Evolutionary conservation across 1,140 invertebrate genomes (phyloP).

Genomic region (Drosophila mauritiana): DNA sequence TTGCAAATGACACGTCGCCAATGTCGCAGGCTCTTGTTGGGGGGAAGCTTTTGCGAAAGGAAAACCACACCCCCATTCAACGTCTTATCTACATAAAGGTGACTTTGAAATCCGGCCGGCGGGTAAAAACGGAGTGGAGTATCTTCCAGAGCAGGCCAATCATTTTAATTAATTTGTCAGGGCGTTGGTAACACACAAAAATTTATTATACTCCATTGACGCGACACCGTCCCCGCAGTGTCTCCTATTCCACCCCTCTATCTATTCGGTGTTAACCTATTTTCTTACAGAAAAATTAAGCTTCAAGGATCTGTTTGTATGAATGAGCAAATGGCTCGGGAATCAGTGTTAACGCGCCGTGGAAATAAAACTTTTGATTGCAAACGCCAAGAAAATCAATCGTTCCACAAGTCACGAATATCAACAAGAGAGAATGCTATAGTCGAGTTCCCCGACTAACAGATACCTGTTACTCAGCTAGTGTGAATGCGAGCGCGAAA

Average conservation of each 20-base stretch:
- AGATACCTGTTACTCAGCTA: no score
- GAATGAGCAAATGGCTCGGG: conserved; percentile 34
- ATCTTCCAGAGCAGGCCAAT: conserved; percentile 72
- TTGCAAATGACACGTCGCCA: conserved; percentile 81
- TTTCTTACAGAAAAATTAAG: conserved; percentile 65
- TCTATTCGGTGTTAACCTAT: conserved; percentile 10
- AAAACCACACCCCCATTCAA: conserved; percentile 1
- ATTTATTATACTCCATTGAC: conserved; percentile 81
- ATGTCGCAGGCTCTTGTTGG: conserved; percentile 25
- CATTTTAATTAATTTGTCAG: conserved; percentile 85
- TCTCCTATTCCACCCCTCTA: not conserved
- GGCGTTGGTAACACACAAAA: conserved; percentile 83
- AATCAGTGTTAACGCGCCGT: conserved; percentile 76
- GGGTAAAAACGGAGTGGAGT: conserved; percentile 4
- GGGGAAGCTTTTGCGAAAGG: not conserved
- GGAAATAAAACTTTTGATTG: conserved; percentile 79
- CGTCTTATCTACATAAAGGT: conserved; percentile 72
- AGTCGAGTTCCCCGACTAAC: no score
- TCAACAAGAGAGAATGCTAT: no score
- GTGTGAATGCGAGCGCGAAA: no score
- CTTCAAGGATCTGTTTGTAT: conserved; percentile 32
- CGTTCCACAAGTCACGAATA: not conserved
- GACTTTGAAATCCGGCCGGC: conserved; percentile 9
- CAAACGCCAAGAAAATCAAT: conserved; percentile 81
- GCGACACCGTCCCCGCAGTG: conserved; percentile 28